Conservation (phyloP, 2,888 invertebrate genomes). For the Scaptomyza caliginosa region DNA sequence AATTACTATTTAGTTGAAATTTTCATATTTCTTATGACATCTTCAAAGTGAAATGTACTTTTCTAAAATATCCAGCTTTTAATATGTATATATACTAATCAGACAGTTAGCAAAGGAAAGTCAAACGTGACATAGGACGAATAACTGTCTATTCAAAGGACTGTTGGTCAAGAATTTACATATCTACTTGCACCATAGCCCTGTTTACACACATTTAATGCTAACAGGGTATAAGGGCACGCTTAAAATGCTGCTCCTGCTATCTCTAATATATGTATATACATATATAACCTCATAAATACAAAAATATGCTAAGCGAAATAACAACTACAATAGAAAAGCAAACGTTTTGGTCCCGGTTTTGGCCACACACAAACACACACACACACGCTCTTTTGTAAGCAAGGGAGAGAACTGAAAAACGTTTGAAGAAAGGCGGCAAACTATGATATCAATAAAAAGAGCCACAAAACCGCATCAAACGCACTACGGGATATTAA, state of each 20-base stretch:
- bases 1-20: neutral
- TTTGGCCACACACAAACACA: slow-evolving; percentile 10
- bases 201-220: neutral
- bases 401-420: slow-evolving; percentile 40
- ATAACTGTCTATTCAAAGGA: neutral
- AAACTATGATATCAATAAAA: slow-evolving; percentile 59
- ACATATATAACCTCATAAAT: slow-evolving; percentile 61
- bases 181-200: too few relatives aligned
- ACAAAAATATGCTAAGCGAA: slow-evolving; percentile 63
- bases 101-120: too few relatives aligned
- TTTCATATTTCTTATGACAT: neutral
- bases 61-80: too few relatives aligned
- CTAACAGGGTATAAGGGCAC: slow-evolving; percentile 9
- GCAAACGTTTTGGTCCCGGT: slow-evolving; percentile 27
- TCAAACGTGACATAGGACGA: too few relatives aligned
- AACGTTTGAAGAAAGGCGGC: slow-evolving; percentile 30
- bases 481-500: slow-evolving; percentile 76
- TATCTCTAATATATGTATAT: slow-evolving; percentile 9
- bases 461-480: slow-evolving; percentile 54
- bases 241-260: slow-evolving; percentile 19
- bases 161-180: neutral
- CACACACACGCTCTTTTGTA: slow-evolving; percentile 28
- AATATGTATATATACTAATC: too few relatives aligned
- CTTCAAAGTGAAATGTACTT: neutral
- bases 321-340: slow-evolving; percentile 40